Conservation (phyloP, 92 coral and sea anemone genomes). For the Galaxea fascicularis region DNA sequence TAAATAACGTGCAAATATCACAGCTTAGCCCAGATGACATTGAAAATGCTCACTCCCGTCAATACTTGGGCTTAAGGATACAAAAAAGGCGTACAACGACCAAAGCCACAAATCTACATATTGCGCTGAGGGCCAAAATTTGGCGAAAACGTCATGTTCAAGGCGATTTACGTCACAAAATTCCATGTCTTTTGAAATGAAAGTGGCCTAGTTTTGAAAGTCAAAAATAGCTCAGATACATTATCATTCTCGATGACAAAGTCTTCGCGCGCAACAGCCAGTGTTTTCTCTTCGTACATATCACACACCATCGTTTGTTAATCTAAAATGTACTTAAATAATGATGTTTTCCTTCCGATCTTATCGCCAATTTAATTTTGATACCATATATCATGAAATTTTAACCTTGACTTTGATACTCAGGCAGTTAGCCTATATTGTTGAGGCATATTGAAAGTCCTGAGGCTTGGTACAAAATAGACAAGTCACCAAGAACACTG, state of each 20-base stretch:
- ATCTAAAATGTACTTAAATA: neutral
- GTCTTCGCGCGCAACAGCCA: neutral
- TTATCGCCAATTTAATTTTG: neutral
- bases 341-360: neutral
- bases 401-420: neutral
- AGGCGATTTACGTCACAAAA: slow-evolving; percentile 12
- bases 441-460: neutral
- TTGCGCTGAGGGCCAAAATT: neutral
- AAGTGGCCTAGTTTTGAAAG: no score
- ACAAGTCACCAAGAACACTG: neutral
- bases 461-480: neutral
- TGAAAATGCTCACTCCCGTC: neutral
- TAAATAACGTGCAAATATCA: neutral
- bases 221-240: neutral
- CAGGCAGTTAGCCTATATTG: neutral
- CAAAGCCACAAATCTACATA: neutral
- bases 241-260: neutral
- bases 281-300: neutral
- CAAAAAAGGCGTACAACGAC: no score
- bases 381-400: neutral
- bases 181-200: neutral
- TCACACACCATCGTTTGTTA: no score
- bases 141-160: slow-evolving; percentile 14
- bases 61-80: no score
- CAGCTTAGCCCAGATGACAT: neutral